Percentiles rank a stretch among this genome's conserved stretches.
phyloP scores from a whole-genome alignment of 2,113 vertebrate genomes.

The Peromyscus leucopus region DNA sequence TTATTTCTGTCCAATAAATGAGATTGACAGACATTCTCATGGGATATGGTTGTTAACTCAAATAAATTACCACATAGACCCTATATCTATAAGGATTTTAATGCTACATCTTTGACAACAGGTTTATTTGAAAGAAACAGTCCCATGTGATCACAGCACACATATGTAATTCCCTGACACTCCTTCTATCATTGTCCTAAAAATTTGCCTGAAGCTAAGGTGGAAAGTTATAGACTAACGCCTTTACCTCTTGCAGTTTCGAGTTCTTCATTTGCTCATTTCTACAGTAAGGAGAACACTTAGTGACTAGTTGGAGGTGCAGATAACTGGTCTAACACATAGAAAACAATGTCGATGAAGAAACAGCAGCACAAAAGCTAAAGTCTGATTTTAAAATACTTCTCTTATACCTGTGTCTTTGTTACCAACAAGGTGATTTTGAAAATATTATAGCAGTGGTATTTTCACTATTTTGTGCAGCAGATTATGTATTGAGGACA shows the following conservation, averaged over 20 bases:
- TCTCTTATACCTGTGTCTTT: background rate
- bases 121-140: background rate
- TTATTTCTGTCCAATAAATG: background rate
- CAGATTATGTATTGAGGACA: background rate
- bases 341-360: background rate
- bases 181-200: background rate
- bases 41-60: background rate
- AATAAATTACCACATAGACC: background rate
- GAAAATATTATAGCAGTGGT: background rate
- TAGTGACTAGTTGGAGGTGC: background rate
- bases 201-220: background rate
- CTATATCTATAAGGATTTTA: background rate
- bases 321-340: background rate
- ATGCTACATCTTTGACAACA: accelerated
- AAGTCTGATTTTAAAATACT: background rate
- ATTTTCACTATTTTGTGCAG: background rate
- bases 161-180: background rate
- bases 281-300: background rate
- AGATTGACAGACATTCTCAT: background rate
- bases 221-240: background rate
- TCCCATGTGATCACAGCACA: background rate
- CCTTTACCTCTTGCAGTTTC: background rate
- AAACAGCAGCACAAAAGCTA: background rate
- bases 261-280: background rate
- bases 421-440: background rate